phyloP scores from a whole-genome alignment of 1,140 invertebrate species.

The Condylostylus longicornis region DNA sequence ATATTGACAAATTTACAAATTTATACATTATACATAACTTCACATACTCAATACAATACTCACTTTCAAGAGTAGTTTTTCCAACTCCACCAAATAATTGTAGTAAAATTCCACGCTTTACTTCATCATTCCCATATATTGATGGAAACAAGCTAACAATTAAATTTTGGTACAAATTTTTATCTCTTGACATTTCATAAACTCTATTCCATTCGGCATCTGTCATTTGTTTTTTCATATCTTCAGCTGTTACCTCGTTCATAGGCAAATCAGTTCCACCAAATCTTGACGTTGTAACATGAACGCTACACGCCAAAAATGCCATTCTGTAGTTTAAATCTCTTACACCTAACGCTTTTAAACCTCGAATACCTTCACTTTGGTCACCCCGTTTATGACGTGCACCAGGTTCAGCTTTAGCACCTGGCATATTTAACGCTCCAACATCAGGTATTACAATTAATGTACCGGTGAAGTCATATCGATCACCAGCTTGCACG shows the following conservation, averaged over 20 bases:
- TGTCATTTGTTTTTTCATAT: slow-evolving; percentile 87
- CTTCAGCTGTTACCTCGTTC: slow-evolving; percentile 76
- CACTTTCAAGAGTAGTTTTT: slow-evolving; percentile 83
- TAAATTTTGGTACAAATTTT: slow-evolving; percentile 83
- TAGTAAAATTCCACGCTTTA: slow-evolving; percentile 86
- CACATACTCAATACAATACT: slow-evolving; percentile 1
- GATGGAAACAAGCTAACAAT: slow-evolving; percentile 89
- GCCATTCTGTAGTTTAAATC: slow-evolving; percentile 92
- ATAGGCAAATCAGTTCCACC: slow-evolving; percentile 59
- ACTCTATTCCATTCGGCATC: slow-evolving; percentile 91
- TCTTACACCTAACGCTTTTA: slow-evolving; percentile 87
- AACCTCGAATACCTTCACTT: slow-evolving; percentile 75
- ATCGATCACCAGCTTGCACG: slow-evolving; percentile 76
- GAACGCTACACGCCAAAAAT: slow-evolving; percentile 87
- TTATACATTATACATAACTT: no score
- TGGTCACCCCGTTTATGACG: slow-evolving; percentile 56
- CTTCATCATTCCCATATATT: slow-evolving; percentile 96
- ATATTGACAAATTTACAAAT: neutral
- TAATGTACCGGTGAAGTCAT: slow-evolving; percentile 92
- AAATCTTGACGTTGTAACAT: slow-evolving; percentile 69
- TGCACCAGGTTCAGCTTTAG: slow-evolving; percentile 65
- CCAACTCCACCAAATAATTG: slow-evolving; percentile 97
- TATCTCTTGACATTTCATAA: slow-evolving; percentile 92
- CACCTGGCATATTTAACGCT: slow-evolving; percentile 69
- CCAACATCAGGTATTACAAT: slow-evolving; percentile 96